Evolutionary conservation across 2,113 vertebrate species (phyloP), one percentile per base, ranked within the genome.

Genomic region (Probosciger aterrimus): DNA sequence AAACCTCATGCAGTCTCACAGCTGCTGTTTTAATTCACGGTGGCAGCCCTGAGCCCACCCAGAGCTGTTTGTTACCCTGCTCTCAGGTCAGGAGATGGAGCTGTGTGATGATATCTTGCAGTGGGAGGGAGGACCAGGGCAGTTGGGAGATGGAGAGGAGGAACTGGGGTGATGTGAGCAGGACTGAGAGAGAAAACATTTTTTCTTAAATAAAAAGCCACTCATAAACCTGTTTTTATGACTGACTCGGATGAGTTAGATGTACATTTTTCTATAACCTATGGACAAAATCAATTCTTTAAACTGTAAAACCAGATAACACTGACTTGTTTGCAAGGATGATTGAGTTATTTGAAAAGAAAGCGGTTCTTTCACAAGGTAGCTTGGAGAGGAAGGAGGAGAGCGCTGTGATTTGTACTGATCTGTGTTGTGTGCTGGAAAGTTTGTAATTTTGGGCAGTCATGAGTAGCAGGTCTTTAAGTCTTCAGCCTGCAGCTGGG

Each of bases 341-440:
- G 73, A 23, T 44, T 25, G 53, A 81, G 16, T 52, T 64, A 30
- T 25, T 85, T 44, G 59, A 70, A 84, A 74, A 59, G 23, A 71
- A 62, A 53, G 18, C 5, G 5, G 11, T 74, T 85, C 57, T 82
- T 85, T 46, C 53, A 74, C 4, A 8, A 65, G 82, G 31, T 63
- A 20, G 22, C 1, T 0, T 16, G 73, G 37, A 77, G 33, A 18
- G 37, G 60, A 68, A 18, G 49, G 39, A 55, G n/a, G 9, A 64
- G 20, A 41, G 7, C 27, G 0, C 33, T 0, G 0, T 2, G 57
- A 10, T 30, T 49, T 64, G n/a, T 47, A 4, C 62, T 31, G 33
- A 24, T 88, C 23, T 79, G 74, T 33, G 39, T 11, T 27, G 28
- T n/a, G 13, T 1, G 6, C 52, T 46, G 3, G 37, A 14, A 74